phyloP scores from a whole-genome alignment of 2,888 invertebrate genomes.

The Arenicola marina region DNA sequence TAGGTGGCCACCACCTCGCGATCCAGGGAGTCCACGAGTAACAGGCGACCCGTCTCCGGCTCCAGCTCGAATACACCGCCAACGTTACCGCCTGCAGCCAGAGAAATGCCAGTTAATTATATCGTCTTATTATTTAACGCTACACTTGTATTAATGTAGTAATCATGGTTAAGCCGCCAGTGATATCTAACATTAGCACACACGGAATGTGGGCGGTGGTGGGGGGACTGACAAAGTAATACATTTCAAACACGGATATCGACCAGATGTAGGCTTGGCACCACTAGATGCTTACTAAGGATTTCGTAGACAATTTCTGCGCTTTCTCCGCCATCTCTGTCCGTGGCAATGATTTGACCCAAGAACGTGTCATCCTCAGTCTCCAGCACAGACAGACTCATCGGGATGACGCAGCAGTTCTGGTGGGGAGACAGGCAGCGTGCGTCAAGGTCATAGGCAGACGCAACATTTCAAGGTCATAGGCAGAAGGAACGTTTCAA shows the following conservation, averaged over 20 bases:
- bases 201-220: no score
- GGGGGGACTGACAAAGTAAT: not conserved
- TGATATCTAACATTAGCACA: no score
- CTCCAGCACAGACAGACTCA: conserved; percentile 5
- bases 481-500: no score
- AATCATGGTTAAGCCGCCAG: no score
- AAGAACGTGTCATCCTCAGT: not conserved
- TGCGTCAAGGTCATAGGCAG: no score
- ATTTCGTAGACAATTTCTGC: conserved; percentile 35
- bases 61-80: not conserved
- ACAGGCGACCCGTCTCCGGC: not conserved
- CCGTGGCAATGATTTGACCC: conserved; percentile 15
- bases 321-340: conserved; percentile 16
- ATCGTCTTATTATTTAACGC: no score
- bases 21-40: not conserved
- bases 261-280: no score
- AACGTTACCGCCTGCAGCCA: not conserved
- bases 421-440: conserved; percentile 5
- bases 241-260: not conserved
- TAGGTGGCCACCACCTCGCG: not conserved
- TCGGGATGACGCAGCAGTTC: conserved; percentile 22
- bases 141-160: no score
- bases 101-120: not conserved
- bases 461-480: no score
- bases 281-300: no score